Evolutionary conservation across 2,888 invertebrate genomes (phyloP).

Genomic region (Xanthorhoe spadicearia): DNA sequence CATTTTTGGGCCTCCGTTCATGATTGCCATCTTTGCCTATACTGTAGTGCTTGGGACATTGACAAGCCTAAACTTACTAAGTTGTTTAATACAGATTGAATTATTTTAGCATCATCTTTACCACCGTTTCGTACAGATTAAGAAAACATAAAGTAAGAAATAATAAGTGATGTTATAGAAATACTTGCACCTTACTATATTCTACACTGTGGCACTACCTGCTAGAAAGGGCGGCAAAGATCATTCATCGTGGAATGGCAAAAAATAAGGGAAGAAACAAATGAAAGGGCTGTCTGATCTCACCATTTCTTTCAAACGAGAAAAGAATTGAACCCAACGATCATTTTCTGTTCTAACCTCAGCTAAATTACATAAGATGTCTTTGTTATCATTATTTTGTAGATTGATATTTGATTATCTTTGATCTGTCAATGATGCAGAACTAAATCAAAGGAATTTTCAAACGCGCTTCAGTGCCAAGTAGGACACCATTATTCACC

Average conservation of each 20-base stretch:
- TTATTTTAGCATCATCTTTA: too few species aligned
- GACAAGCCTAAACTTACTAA: too few species aligned
- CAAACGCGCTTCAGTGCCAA: too few species aligned
- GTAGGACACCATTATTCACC: too few species aligned
- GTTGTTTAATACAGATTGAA: too few species aligned
- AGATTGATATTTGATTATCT: not conserved
- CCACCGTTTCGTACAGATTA: too few species aligned
- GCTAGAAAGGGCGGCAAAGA: constrained; percentile 27
- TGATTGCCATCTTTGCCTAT: too few species aligned
- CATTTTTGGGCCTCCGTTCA: too few species aligned
- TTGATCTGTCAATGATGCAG: not conserved
- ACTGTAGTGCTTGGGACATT: too few species aligned
- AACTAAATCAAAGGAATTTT: too few species aligned
- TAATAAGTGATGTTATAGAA: not conserved
- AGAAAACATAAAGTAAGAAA: too few species aligned
- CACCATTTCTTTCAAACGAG: constrained; percentile 20
- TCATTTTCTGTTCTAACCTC: constrained; percentile 2
- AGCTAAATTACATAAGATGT: not conserved
- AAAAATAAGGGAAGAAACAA: constrained; percentile 31
- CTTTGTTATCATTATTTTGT: not conserved
- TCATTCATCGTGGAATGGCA: constrained; percentile 25
- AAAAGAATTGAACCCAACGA: constrained; percentile 12
- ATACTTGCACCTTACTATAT: not conserved
- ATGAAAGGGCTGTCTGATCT: constrained; percentile 22
- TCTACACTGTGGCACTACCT: constrained; percentile 29